Evolutionary conservation across 2,888 invertebrate genomes (phyloP).

Genomic region (Himalopsyche kuldschensis): DNA sequence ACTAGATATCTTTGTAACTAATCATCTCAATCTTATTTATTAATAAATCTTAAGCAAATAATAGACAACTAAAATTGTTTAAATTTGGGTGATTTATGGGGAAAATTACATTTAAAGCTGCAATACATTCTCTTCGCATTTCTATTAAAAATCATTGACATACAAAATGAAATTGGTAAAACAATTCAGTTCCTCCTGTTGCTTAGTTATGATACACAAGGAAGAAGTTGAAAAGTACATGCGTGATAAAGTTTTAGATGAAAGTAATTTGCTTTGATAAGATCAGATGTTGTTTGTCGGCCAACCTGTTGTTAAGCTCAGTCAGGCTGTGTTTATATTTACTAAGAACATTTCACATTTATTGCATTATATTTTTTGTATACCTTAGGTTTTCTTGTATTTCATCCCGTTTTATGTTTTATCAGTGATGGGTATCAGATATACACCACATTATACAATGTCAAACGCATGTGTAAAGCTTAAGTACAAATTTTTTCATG

Average conservation of each 20-base stretch:
- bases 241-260: conserved; percentile 7
- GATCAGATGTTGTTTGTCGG: background rate
- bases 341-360: background rate
- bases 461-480: too few species aligned
- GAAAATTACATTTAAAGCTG: too few species aligned
- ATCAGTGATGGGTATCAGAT: background rate
- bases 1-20: too few species aligned
- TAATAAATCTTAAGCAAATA: too few species aligned
- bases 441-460: background rate
- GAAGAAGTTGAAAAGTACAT: conserved; percentile 5
- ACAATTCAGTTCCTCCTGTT: too few species aligned
- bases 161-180: too few species aligned
- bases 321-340: background rate
- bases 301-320: conserved; percentile 7
- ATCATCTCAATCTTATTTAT: too few species aligned
- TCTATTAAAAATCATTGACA: too few species aligned
- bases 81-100: too few species aligned
- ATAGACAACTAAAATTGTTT: too few species aligned
- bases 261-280: conserved; percentile 14
- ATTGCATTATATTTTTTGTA: background rate
- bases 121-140: too few species aligned
- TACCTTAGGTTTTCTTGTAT: background rate
- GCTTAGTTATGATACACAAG: background rate
- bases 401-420: background rate
- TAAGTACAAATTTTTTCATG: too few species aligned